Percentiles rank a stretch among this genome's conserved stretches.
Evolutionary conservation across 2,888 invertebrate genomes (phyloP).

Genomic region (Drosophila anceps): DNA sequence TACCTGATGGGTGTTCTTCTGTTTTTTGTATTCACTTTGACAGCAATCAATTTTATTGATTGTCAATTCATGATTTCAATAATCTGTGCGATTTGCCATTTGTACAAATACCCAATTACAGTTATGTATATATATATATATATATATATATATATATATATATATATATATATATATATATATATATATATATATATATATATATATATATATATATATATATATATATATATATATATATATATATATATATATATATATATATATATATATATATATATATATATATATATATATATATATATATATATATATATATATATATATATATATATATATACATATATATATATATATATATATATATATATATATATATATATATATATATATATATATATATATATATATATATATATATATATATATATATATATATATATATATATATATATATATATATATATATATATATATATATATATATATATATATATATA

Average conservation of each 20-base stretch:
- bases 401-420: background rate
- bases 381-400: background rate
- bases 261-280: background rate
- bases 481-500: background rate
- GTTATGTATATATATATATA: background rate
- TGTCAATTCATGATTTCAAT: constrained; percentile 46
- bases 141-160: background rate
- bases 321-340: background rate
- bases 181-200: background rate
- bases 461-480: background rate
- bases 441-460: background rate
- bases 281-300: background rate
- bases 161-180: background rate
- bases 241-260: background rate
- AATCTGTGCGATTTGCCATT: constrained; percentile 24
- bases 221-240: background rate
- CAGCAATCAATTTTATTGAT: constrained; percentile 73
- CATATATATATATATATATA: too few species aligned
- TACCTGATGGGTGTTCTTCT: background rate
- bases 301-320: background rate
- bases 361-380: background rate
- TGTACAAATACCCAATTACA: constrained; percentile 24
- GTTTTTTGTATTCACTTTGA: constrained; percentile 13
- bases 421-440: background rate
- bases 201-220: background rate